Percentiles rank a stretch among this genome's conserved stretches.
Evolutionary conservation across 1,140 invertebrate species (phyloP).

Genomic region (Pogonomyrmex californicus): DNA sequence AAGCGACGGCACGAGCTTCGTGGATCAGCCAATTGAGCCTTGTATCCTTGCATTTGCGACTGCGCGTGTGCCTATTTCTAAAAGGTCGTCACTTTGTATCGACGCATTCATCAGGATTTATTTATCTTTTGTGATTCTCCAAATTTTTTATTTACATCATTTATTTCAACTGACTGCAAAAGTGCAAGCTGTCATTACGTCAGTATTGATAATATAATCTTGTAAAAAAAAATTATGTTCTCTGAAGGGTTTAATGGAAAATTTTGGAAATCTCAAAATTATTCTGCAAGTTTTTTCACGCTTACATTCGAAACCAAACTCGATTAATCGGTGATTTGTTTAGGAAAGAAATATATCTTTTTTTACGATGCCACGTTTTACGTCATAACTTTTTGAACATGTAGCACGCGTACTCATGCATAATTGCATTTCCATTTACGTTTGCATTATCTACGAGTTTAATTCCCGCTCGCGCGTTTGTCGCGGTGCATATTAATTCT

Average conservation of each 20-base stretch:
- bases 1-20: constrained; percentile 55
- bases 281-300: neutral
- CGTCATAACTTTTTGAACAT: neutral
- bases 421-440: constrained; percentile 5
- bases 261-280: neutral
- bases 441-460: constrained; percentile 25
- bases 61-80: constrained; percentile 6
- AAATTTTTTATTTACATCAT: neutral
- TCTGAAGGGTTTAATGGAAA: neutral
- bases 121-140: neutral
- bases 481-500: neutral
- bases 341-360: neutral
- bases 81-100: constrained; percentile 31
- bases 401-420: neutral
- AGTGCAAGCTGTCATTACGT: neutral
- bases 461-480: neutral
- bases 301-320: constrained; percentile 1
- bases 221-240: neutral
- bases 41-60: constrained; percentile 8
- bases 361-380: no score
- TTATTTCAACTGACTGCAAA: neutral
- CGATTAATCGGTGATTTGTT: neutral
- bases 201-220: neutral
- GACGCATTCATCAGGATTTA: neutral
- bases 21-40: neutral